Percentiles rank a stretch among this genome's conserved stretches.
Evolutionary conservation across 2,113 vertebrate genomes (phyloP).

Genomic region (Platycercus adscitus): DNA sequence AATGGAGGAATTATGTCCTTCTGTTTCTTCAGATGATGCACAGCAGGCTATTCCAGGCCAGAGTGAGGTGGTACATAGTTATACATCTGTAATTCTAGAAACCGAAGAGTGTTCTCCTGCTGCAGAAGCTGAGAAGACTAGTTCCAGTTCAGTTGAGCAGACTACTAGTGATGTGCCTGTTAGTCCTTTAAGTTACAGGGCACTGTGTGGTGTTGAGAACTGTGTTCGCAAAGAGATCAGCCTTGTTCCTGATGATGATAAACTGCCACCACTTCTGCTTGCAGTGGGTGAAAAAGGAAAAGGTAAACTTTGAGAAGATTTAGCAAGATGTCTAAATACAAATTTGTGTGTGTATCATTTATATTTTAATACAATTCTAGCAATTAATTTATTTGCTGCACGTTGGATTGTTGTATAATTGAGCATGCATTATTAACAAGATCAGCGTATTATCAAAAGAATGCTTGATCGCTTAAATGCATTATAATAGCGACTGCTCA

Average conservation of each 20-base stretch:
- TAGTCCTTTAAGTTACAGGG: constrained; percentile 78
- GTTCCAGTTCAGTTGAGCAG: neutral
- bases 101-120: neutral
- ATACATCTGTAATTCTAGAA: neutral
- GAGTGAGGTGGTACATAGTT: neutral
- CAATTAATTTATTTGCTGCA: neutral
- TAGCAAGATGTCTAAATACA: neutral
- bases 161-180: neutral
- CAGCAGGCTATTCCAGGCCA: neutral
- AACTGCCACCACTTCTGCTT: constrained; percentile 87
- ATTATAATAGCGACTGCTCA: neutral
- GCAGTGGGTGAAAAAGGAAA: constrained; percentile 77
- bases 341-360: neutral
- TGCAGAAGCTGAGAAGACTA: constrained; percentile 13
- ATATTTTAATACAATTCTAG: neutral
- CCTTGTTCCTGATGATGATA: constrained; percentile 83
- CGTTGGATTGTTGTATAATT: neutral
- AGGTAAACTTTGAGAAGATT: constrained; percentile 69
- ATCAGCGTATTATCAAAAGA: neutral
- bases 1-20: constrained; percentile 1
- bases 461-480: neutral
- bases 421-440: neutral
- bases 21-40: neutral
- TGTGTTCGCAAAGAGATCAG: constrained; percentile 74
- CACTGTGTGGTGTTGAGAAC: constrained; percentile 80